These are phyloP conservation scores for Cinara cedri DNA, from an alignment of 2,888 invertebrate genomes.

Conservation along the genomic window DNA sequence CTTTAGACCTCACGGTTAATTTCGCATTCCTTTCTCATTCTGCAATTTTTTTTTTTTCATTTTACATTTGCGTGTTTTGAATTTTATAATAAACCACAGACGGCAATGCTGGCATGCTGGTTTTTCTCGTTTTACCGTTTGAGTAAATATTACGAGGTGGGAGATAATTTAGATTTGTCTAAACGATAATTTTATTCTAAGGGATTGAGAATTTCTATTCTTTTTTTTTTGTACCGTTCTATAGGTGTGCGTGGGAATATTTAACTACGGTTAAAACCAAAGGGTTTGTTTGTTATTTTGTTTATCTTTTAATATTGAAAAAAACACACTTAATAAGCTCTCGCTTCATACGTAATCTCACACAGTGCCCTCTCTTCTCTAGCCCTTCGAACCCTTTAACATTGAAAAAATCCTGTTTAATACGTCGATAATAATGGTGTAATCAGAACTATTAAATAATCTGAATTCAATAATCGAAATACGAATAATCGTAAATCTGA, in stretches of 20 bases:
- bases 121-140: not conserved
- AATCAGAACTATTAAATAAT: too few relatives aligned
- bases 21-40: not conserved
- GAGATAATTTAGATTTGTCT: not conserved
- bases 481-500: too few relatives aligned
- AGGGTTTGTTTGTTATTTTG: not conserved
- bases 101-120: not conserved
- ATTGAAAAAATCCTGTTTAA: too few relatives aligned
- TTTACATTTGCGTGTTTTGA: conserved; percentile 13
- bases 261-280: too few relatives aligned
- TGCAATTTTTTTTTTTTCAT: not conserved
- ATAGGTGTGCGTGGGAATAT: not conserved
- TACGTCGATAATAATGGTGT: too few relatives aligned
- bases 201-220: not conserved
- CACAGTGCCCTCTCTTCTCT: too few relatives aligned
- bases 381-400: too few relatives aligned
- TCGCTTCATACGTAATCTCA: too few relatives aligned
- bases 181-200: not conserved
- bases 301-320: too few relatives aligned
- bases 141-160: not conserved
- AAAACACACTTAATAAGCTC: too few relatives aligned
- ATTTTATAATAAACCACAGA: conserved; percentile 1
- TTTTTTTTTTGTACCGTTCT: not conserved
- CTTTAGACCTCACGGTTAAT: conserved; percentile 3
- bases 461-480: too few relatives aligned